Percentiles rank a stretch among this genome's conserved stretches.
Conservation (phyloP, 1,140 invertebrate species). For the Cephus cinctus region DNA sequence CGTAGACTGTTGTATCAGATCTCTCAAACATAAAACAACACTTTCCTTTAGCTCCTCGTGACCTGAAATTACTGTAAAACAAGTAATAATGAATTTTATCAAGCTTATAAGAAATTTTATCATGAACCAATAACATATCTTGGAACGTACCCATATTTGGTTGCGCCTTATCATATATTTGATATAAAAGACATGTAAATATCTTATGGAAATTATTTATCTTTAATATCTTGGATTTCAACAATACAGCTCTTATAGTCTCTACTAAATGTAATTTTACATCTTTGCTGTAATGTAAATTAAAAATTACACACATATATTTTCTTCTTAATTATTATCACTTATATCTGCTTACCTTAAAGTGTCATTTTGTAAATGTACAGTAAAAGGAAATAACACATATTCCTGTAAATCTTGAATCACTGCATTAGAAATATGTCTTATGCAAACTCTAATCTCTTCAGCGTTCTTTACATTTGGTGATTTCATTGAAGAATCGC, state of each 20-base stretch:
- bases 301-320: slow-evolving; percentile 10
- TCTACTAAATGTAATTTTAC: slow-evolving; percentile 51
- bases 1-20: slow-evolving; percentile 52
- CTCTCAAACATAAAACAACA: slow-evolving; percentile 57
- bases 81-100: slow-evolving; percentile 13
- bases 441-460: slow-evolving; percentile 33
- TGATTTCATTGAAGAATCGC: slow-evolving; percentile 52
- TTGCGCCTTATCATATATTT: slow-evolving; percentile 55
- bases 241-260: slow-evolving; percentile 46
- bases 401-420: slow-evolving; percentile 56
- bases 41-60: slow-evolving; percentile 64
- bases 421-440: slow-evolving; percentile 41
- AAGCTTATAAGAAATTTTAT: slow-evolving; percentile 6
- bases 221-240: slow-evolving; percentile 47
- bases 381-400: slow-evolving; percentile 55
- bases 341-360: slow-evolving; percentile 43
- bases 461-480: slow-evolving; percentile 44
- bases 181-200: slow-evolving; percentile 47
- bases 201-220: slow-evolving; percentile 54
- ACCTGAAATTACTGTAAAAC: slow-evolving; percentile 43
- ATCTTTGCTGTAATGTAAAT: slow-evolving; percentile 40
- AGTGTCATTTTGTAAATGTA: slow-evolving; percentile 49
- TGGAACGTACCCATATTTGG: slow-evolving; percentile 51
- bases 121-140: neutral
- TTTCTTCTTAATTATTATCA: neutral